These are phyloP conservation scores for Luehdorfia chinensis DNA, from an alignment of 1,140 invertebrate genomes.

Conservation along the genomic window DNA sequence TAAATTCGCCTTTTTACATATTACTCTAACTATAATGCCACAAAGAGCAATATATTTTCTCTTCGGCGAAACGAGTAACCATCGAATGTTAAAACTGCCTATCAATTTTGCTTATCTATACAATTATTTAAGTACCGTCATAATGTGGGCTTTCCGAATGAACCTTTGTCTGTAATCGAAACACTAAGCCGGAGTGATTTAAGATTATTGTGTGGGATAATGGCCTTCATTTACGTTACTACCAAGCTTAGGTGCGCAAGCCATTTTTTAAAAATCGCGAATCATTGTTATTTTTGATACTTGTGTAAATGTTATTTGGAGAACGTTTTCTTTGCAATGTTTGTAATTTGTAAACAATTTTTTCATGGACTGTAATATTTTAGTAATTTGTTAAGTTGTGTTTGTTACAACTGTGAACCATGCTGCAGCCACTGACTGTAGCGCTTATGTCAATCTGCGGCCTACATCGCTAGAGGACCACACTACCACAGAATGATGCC, in stretches of 20 bases:
- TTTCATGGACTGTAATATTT: no score
- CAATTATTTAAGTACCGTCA: conserved; percentile 69
- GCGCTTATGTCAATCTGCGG: no score
- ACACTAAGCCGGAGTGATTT: conserved; percentile 70
- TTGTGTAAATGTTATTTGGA: no score
- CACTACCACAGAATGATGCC: no score
- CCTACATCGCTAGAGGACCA: no score
- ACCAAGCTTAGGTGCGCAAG: conserved; percentile 48
- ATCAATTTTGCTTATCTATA: conserved; percentile 66
- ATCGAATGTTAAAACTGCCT: conserved; percentile 31
- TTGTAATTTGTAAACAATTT: no score
- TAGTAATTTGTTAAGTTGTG: no score
- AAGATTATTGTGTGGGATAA: conserved; percentile 71
- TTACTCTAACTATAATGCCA: no score
- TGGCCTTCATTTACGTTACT: conserved; percentile 55
- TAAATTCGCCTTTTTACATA: no score
- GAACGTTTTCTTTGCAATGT: no score
- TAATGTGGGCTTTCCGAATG: conserved; percentile 62
- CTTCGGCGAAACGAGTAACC: not conserved
- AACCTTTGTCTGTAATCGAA: conserved; percentile 70
- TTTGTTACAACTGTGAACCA: no score
- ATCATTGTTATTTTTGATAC: conserved; percentile 33
- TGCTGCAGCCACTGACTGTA: no score
- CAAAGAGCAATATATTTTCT: not conserved
- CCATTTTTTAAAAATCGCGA: conserved; percentile 47